A percentile compares a stretch with the other conserved stretches of the same genome.
These are phyloP conservation scores for Prionchulus punctatus DNA, from an alignment of 2,888 invertebrate genomes.

Conservation along the genomic window DNA sequence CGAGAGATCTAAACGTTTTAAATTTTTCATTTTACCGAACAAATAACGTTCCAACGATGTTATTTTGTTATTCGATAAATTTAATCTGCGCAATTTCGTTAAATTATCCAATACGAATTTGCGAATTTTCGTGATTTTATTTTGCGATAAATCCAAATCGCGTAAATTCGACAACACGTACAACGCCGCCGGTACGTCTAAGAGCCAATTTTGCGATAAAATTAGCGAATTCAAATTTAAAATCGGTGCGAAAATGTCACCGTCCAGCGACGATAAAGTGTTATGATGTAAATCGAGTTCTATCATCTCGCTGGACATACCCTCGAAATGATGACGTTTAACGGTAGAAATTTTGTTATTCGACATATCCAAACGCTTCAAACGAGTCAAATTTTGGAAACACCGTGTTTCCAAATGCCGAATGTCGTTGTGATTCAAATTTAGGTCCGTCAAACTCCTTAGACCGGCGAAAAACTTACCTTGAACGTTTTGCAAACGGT, in stretches of 20 bases:
- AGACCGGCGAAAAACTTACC: constrained; percentile 10
- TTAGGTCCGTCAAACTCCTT: neutral
- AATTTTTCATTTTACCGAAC: constrained; percentile 9
- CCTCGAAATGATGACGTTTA: neutral
- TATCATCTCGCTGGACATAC: neutral
- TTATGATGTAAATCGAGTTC: constrained; percentile 3
- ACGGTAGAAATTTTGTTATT: constrained; percentile 11
- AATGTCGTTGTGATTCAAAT: constrained; percentile 50
- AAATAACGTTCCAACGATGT: constrained; percentile 2
- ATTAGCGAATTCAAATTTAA: constrained; percentile 6
- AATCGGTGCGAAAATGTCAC: constrained; percentile 1
- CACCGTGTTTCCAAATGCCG: constrained; percentile 65
- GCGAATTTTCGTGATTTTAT: neutral
- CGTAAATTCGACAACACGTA: constrained; percentile 1
- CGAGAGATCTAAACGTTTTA: constrained; percentile 39
- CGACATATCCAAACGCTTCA: constrained; percentile 44
- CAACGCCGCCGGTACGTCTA: constrained; percentile 3
- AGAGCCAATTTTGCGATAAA: constrained; percentile 4
- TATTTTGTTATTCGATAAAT: constrained; percentile 10
- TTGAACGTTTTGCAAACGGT: constrained; percentile 14
- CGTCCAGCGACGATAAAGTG: neutral
- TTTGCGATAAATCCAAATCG: constrained; percentile 1
- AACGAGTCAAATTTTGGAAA: constrained; percentile 63
- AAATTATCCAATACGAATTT: constrained; percentile 8
- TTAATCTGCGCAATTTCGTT: constrained; percentile 14